phyloP scores from a whole-genome alignment of 2,888 invertebrate genomes.

The Calliphora vomitoria region DNA sequence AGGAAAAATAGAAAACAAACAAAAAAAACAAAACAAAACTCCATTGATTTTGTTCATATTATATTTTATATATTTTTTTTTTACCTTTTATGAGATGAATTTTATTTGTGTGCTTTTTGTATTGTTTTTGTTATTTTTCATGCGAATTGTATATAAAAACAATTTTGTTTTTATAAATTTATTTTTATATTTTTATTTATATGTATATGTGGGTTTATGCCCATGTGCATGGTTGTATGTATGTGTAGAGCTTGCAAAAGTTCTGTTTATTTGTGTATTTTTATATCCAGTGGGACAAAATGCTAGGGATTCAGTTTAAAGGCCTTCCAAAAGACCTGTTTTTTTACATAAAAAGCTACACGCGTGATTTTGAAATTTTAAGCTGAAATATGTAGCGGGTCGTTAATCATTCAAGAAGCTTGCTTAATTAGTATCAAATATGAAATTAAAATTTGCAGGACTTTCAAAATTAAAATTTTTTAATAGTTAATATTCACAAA shows the following conservation, averaged over 20 bases:
- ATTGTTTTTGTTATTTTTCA: conserved; percentile 29
- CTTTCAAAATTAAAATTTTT: no score
- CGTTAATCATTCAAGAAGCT: no score
- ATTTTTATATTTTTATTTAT: conserved; percentile 37
- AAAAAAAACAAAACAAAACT: not conserved
- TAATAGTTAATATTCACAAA: no score
- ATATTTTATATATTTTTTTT: not conserved
- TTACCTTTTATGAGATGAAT: conserved; percentile 19
- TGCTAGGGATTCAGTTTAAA: no score
- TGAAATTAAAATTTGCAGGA: no score
- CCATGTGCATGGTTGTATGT: not conserved
- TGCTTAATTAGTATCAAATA: no score
- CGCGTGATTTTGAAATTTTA: no score
- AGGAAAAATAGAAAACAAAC: not conserved
- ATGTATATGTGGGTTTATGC: conserved; percentile 15
- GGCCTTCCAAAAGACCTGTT: no score
- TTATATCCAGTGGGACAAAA: no score
- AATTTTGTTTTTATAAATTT: conserved; percentile 39
- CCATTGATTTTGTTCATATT: conserved; percentile 36
- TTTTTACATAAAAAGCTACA: no score
- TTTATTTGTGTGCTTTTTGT: conserved; percentile 14
- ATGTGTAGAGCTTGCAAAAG: conserved; percentile 34
- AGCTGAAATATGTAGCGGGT: no score
- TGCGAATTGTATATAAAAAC: conserved; percentile 47
- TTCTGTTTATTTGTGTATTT: conserved; percentile 15